Evolutionary conservation across 2,113 vertebrate genomes (phyloP).

Genomic region (Zapornia atra): DNA sequence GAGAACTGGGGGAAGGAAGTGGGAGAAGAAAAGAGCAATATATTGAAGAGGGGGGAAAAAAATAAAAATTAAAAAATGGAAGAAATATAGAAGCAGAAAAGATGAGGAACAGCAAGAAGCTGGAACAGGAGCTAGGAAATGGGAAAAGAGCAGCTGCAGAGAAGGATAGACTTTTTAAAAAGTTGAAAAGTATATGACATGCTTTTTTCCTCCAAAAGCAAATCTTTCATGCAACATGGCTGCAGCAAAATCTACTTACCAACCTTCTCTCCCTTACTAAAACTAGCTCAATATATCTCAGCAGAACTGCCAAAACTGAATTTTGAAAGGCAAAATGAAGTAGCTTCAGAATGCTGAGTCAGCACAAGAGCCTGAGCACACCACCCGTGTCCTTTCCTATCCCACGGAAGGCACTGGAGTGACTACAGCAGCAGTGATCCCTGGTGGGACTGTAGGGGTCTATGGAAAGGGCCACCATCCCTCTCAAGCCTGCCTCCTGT

Average conservation of each 20-base stretch:
- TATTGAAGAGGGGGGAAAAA: not conserved
- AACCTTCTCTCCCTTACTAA: not conserved
- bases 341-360: not conserved
- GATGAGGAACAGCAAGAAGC: not conserved
- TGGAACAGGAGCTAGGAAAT: not conserved
- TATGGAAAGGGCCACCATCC: not conserved
- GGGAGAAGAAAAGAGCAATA: not conserved
- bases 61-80: not conserved
- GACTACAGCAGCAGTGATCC: not conserved
- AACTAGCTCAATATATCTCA: not conserved
- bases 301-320: not conserved
- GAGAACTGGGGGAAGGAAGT: not conserved
- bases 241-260: not conserved
- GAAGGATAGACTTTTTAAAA: not conserved
- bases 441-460: not conserved
- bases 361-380: not conserved
- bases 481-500: not conserved
- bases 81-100: not conserved
- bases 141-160: not conserved
- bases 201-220: rapidly evolving
- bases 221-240: not conserved
- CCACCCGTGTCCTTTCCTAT: not conserved
- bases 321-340: not conserved
- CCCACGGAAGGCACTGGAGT: not conserved
- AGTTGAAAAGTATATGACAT: not conserved